Evolutionary conservation across 2,888 invertebrate species (phyloP).

Genomic region (Drosophila trichaetosa): DNA sequence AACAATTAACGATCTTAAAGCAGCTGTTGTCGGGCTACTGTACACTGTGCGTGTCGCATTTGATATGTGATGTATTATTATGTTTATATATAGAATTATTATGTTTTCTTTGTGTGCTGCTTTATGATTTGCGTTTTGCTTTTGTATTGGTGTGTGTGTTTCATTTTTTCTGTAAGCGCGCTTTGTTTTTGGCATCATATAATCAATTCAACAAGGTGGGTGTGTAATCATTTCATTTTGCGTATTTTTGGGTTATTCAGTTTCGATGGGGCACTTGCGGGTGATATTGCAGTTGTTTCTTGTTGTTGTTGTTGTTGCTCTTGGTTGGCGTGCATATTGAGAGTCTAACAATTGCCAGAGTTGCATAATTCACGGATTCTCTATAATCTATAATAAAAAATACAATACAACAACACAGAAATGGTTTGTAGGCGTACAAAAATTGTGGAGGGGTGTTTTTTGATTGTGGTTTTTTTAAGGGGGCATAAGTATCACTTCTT

Average conservation of each 20-base stretch:
- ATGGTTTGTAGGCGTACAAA: slow-evolving; percentile 66
- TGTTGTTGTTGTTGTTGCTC: slow-evolving; percentile 53
- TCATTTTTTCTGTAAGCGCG: slow-evolving; percentile 30
- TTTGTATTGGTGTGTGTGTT: slow-evolving; percentile 5
- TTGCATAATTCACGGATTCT: slow-evolving; percentile 80
- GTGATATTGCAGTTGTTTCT: slow-evolving; percentile 56
- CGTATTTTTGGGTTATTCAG: slow-evolving; percentile 28
- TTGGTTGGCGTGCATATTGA: slow-evolving; percentile 74
- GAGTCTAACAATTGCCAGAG: slow-evolving; percentile 78
- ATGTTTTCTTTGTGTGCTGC: slow-evolving; percentile 17
- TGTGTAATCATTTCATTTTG: slow-evolving; percentile 40
- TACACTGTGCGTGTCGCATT: slow-evolving; percentile 37
- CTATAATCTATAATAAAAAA: slow-evolving; percentile 79
- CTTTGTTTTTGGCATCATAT: slow-evolving; percentile 53
- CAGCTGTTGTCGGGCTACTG: slow-evolving; percentile 71
- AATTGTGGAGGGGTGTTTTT: slow-evolving; percentile 30
- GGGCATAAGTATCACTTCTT: slow-evolving; percentile 53
- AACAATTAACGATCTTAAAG: slow-evolving; percentile 40
- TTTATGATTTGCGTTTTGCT: slow-evolving; percentile 16
- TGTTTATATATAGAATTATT: slow-evolving; percentile 8
- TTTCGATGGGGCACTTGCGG: slow-evolving; percentile 65
- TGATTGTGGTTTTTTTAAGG: slow-evolving; percentile 4
- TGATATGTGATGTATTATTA: slow-evolving; percentile 15
- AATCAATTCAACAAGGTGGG: slow-evolving; percentile 64
- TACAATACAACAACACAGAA: slow-evolving; percentile 72